These are phyloP conservation scores for Troilus luridus DNA, from an alignment of 2,888 invertebrate species.

Conservation along the genomic window DNA sequence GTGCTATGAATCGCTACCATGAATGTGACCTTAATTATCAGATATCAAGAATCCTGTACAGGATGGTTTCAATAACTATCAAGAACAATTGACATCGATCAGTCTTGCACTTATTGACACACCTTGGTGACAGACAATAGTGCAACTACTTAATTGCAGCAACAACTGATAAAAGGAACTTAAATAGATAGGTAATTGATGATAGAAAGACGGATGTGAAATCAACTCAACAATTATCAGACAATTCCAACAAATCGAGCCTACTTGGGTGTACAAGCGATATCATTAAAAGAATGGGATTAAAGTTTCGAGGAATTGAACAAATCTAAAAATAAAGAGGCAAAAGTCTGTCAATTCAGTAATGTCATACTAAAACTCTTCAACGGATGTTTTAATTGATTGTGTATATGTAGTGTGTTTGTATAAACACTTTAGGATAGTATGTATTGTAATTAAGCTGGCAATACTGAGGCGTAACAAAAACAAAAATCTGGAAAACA, in stretches of 20 bases:
- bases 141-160: background rate
- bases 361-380: too few species aligned
- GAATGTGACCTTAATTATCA: background rate
- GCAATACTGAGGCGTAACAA: too few species aligned
- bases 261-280: too few species aligned
- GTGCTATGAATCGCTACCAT: too few species aligned
- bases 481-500: too few species aligned
- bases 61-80: background rate
- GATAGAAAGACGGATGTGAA: constrained; percentile 1
- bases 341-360: too few species aligned
- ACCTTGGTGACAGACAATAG: constrained; percentile 5
- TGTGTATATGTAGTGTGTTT: too few species aligned
- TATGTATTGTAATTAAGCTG: too few species aligned
- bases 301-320: background rate
- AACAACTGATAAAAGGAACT: background rate
- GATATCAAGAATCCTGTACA: background rate
- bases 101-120: background rate
- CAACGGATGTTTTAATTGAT: too few species aligned
- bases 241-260: background rate
- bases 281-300: background rate
- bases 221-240: background rate
- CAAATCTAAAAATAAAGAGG: too few species aligned
- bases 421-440: too few species aligned
- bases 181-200: background rate
- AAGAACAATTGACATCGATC: background rate